Evolutionary conservation across 1,140 invertebrate genomes (phyloP), one percentile per base, ranked within the genome.

Genomic region (Pectinophora gossypiella): DNA sequence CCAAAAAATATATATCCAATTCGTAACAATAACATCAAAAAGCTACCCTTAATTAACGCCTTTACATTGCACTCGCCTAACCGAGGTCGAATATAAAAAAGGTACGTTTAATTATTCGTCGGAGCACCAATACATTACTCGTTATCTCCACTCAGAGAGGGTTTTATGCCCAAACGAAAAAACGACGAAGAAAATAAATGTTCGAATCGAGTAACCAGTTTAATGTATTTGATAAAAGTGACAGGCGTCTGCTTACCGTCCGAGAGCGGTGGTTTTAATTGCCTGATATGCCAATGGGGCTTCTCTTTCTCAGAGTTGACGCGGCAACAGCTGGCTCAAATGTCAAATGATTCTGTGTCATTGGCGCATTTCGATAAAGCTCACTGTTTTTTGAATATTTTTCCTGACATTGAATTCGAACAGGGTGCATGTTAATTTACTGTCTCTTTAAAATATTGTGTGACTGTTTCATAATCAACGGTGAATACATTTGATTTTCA

Each of bases 201-300:
- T 74, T 76, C 65, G 65, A 72, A 57, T 68, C 68, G 69, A 69
- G 64, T 65, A 66, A 59, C 72, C 64, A 74, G 71, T 79, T 83
- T 85, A 86, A 86, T 86, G 83, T 82, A 76, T 83, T 85, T 82
- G 83, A 86, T 85, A 86, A 85, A 67, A 72, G 59, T 77, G 83
- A 84, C 76, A 71, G 78, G 65, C 79, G 72, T 76, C 76, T 82
- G 75, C 72, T 74, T 74, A 73, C 77, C 63, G 74, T 69, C 65
- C 52, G 54, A 27, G 52, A 43, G 46, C 56, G 64, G 53, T 56
- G 68, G 66, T 55, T 77, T 77, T 79, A 79, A 86, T 84, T 83
- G 77, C 78, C 63, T 68, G 78, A 83, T 82, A 78, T 67, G 62
- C 60, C 63, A 71, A 68, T 68, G 69, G 64, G n/a, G n/a, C n/a